Base-by-base conservation (phyloP, 2,797 vertebrate genomes). In the Sciurus carolinensis region DNA sequence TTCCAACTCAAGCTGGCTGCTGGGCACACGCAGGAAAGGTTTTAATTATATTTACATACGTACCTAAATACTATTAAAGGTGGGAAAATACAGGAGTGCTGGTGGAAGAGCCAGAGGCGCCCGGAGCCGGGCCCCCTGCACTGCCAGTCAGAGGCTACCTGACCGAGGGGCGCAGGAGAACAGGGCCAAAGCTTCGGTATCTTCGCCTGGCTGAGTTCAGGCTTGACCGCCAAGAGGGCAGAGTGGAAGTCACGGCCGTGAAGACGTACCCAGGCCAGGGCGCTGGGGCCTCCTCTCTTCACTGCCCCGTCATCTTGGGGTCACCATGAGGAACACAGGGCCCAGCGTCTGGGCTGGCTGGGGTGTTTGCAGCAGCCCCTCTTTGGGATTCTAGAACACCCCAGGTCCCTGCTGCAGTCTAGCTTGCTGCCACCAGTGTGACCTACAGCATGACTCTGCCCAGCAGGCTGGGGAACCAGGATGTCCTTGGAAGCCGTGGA, bases 101-200 rank as follows among this genome's bases (percentile, higher is more conserved):
- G 33, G 54, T 87, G 92, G 76, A 89, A 54, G 81, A 94, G 92
- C 89, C 95, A 95, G 87, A 88, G 52, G 54, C 92, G 6, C 13
- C 36, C 42, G 76, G 14, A 71, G 14, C 36, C 0, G 14, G 42
- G 71, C 71, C 33, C 28, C 8, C 13, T 33, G 47, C 18, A 67
- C 2, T 14, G 4, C 97, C 91, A 96, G 94, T 64, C 77, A 96
- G 87, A 94, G 97, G 97, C 97, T 96, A 1, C 44, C 44, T 86
- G 95, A 77, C 73, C 81, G 54, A 95, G 95, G 84, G 92, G 95
- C 93, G 95, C 83, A 96, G 9, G 92, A 95, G 79, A 59, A 69
- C 92, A 91, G 95, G 96, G 97, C 91, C 96, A 95, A 96, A 97
- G 88, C 75, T 75, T 96, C 86, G 84, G 33, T 95, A 92, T 95